These are phyloP conservation scores for Amphipoea lucens DNA, from an alignment of 2,888 invertebrate species.

Conservation along the genomic window DNA sequence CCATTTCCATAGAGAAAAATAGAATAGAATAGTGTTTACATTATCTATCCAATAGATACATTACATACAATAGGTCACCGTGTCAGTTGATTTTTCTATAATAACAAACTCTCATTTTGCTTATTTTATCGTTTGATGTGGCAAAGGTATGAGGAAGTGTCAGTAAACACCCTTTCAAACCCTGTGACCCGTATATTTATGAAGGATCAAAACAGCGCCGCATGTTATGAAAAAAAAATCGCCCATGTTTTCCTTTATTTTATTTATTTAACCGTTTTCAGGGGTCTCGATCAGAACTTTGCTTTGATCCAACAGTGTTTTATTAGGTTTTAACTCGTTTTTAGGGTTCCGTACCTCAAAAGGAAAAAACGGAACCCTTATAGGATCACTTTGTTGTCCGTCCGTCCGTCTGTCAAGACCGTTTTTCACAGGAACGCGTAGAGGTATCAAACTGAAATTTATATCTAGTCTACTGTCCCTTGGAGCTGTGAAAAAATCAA, in stretches of 20 bases:
- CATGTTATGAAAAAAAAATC: constrained; percentile 41
- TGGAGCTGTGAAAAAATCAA: too few relatives aligned
- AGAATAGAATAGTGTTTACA: background rate
- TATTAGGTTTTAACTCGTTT: background rate
- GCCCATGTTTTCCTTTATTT: constrained; percentile 19
- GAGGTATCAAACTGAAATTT: too few relatives aligned
- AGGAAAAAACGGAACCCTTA: too few relatives aligned
- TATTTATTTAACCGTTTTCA: constrained; percentile 4
- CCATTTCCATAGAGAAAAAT: too few relatives aligned
- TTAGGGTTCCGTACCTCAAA: too few relatives aligned
- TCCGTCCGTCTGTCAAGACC: too few relatives aligned
- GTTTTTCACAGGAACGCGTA: too few relatives aligned
- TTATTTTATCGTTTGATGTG: constrained; percentile 57
- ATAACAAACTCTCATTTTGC: constrained; percentile 27
- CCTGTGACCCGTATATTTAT: constrained; percentile 53
- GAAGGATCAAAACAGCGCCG: constrained; percentile 46
- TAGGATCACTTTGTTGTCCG: too few relatives aligned
- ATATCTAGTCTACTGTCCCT: too few relatives aligned
- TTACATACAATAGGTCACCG: constrained; percentile 22
- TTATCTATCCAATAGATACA: background rate
- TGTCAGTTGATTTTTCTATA: constrained; percentile 11
- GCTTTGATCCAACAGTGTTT: background rate
- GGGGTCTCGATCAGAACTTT: background rate
- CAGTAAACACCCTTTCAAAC: constrained; percentile 59
- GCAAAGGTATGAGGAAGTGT: constrained; percentile 51